Evolutionary conservation across 2,113 vertebrate genomes (phyloP), one percentile per base, ranked within the genome.

Genomic region (Pantherophis guttatus): DNA sequence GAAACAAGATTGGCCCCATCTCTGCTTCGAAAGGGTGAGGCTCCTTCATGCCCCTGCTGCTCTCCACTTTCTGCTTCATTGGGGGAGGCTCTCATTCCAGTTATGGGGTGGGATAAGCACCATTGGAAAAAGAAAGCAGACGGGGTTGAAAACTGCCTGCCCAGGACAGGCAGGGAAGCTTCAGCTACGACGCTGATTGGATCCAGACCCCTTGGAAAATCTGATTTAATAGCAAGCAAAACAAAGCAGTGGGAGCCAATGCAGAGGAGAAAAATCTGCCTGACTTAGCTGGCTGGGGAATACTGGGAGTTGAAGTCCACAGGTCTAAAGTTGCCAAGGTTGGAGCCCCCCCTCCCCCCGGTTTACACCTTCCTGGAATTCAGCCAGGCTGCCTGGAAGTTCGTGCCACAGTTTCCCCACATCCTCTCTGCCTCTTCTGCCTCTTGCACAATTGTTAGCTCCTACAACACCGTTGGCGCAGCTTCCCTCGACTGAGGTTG

Each of bases 81-180:
- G 1, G 8, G 12, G 23, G 5, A 24, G 8, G 39, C 29, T 59
- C 50, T 29, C 29, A 7, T 9, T 3, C 48, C 29, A 19, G 13
- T 15, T 2, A 17, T 8, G 15, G 11, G 48, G 50, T 0, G 7
- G 26, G 44, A 9, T 2, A 88, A n/a, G 17, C 1, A 0, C 87
- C 7, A 11, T 2, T 21, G n/a, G 12, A 19, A 50, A 57, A 59
- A 57, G 26, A 19, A n/a, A 21, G 13, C 29, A 1, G 15, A 1
- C 0, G 1, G 6, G 33, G 24, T n/a, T 1, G 26, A 13, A n/a
- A 70, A 5, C 0, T 0, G 5, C 0, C 17, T 44, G 65, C 0
- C 17, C 70, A 21, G 70, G 2, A 33, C 1, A 3, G 3, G 6
- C 55, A 44, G 23, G 53, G 33, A 59, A 26, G 10, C 88, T 44